Percentiles rank a stretch among this genome's conserved stretches.
Conservation (phyloP, 2,113 vertebrate genomes). For the Eurypyga helias region DNA sequence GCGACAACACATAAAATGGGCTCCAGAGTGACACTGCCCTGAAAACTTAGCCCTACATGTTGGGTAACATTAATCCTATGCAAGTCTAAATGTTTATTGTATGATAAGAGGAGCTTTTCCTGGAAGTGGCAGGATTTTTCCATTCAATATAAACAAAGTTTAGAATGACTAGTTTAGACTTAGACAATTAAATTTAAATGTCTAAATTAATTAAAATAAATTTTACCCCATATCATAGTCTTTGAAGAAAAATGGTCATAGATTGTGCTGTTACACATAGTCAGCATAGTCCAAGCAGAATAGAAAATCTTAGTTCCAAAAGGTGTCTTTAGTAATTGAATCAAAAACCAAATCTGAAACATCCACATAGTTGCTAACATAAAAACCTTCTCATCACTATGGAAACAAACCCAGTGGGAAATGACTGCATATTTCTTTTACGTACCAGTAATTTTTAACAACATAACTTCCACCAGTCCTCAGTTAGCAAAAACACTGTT, state of each 20-base stretch:
- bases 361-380: background rate
- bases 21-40: background rate
- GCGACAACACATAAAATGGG: background rate
- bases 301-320: background rate
- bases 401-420: conserved; percentile 40
- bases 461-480: conserved; percentile 3
- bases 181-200: background rate
- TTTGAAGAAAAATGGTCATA: background rate
- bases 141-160: background rate
- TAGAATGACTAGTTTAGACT: background rate
- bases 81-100: background rate
- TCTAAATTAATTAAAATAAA: background rate
- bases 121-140: background rate
- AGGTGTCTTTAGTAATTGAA: conserved; percentile 17
- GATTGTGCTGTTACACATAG: background rate
- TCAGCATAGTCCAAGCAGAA: background rate
- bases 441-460: conserved; percentile 32
- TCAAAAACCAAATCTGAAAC: background rate
- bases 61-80: background rate
- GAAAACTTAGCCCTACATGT: background rate
- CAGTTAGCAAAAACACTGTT: background rate
- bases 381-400: background rate
- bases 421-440: conserved; percentile 29
- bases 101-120: background rate
- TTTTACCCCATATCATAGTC: background rate